These are phyloP conservation scores for Poeciliopsis turneri DNA, from an alignment of 2,797 vertebrate genomes.

Conservation along the genomic window DNA sequence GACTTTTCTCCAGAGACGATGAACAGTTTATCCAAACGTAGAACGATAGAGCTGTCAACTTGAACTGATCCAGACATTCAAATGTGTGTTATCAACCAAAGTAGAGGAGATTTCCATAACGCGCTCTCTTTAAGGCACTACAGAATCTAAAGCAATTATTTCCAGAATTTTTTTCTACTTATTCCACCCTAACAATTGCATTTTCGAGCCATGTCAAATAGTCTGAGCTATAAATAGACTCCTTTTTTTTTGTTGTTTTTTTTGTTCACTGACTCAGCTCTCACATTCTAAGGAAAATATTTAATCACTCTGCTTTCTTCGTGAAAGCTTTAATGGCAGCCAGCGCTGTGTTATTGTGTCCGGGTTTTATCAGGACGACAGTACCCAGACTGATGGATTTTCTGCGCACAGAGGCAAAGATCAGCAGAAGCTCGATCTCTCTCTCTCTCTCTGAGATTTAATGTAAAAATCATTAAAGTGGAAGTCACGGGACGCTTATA, in stretches of 20 bases:
- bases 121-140: not conserved
- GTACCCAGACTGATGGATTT: slow-evolving; percentile 13
- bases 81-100: not conserved
- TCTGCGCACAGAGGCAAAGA: not conserved
- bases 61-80: not conserved
- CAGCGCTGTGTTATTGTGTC: slow-evolving; percentile 20
- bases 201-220: not conserved
- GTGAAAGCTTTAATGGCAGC: not conserved
- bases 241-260: not conserved
- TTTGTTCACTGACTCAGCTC: slow-evolving; percentile 9
- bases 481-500: slow-evolving; percentile 14
- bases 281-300: slow-evolving; percentile 1
- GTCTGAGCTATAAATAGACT: not conserved
- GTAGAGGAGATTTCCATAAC: not conserved
- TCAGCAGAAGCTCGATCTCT: slow-evolving; percentile 6
- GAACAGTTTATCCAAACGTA: not conserved
- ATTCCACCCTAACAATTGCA: not conserved
- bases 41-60: not conserved
- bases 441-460: slow-evolving; percentile 4
- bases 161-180: not conserved
- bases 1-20: not conserved
- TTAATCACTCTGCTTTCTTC: not conserved
- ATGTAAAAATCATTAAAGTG: slow-evolving; percentile 26
- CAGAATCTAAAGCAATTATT: not conserved
- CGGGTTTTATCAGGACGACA: slow-evolving; percentile 8